These are phyloP conservation scores for Phenganax subtilis DNA, from an alignment of 92 coral and sea anemone genomes.

Conservation along the genomic window DNA sequence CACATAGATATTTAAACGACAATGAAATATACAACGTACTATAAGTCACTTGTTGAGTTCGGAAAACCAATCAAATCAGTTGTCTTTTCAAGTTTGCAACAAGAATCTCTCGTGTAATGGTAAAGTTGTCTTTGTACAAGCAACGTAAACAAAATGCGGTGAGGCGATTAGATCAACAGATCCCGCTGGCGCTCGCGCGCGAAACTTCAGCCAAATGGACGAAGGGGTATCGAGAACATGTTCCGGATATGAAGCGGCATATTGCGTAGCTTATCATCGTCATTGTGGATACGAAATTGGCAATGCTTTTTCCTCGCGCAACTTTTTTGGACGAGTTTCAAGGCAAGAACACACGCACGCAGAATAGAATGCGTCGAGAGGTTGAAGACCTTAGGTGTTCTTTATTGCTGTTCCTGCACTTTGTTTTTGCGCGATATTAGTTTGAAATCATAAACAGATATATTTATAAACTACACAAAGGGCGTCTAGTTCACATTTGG, in stretches of 20 bases:
- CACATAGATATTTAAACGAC: not conserved
- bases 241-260: conserved; percentile 33
- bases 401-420: not conserved
- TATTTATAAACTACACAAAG: conserved; percentile 1
- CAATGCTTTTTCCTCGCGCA: not conserved
- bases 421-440: not conserved
- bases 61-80: not conserved
- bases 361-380: not conserved
- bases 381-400: not conserved
- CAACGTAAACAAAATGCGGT: conserved; percentile 9
- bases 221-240: conserved; percentile 11
- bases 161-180: conserved; percentile 20
- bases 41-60: not conserved
- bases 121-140: not conserved
- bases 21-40: not conserved
- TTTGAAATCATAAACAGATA: not conserved
- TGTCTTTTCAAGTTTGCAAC: not conserved
- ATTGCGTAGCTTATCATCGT: not conserved
- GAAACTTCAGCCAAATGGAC: conserved; percentile 8
- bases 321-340: conserved; percentile 11
- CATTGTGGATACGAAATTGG: not conserved
- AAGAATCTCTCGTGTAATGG: not conserved
- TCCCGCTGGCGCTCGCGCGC: not conserved
- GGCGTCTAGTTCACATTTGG: not conserved
- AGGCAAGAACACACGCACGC: conserved; percentile 6